phyloP scores from a whole-genome alignment of 1,140 invertebrate genomes.

The Habropoda laboriosa region DNA sequence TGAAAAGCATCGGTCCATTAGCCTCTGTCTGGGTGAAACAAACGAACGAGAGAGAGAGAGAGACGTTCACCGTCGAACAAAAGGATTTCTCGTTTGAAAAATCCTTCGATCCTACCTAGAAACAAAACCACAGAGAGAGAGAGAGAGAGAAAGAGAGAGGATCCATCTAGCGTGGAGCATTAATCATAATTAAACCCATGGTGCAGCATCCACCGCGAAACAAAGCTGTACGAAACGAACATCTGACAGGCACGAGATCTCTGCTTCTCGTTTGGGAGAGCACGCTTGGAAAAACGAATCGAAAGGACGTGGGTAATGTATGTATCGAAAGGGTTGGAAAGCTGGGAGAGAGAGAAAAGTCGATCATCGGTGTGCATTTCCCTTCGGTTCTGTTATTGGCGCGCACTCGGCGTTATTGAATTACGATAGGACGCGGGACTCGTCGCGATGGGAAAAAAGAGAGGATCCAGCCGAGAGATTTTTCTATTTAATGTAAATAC shows the following conservation, averaged over 20 bases:
- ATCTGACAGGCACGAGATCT: not conserved
- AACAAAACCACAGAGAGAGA: not conserved
- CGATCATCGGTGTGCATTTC: slow-evolving; percentile 15
- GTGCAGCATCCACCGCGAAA: not conserved
- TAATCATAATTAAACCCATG: slow-evolving; percentile 26
- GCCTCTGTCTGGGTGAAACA: too few relatives aligned
- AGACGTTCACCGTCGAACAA: not conserved
- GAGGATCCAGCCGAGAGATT: slow-evolving; percentile 41
- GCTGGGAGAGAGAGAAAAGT: not conserved
- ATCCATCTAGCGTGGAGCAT: not conserved
- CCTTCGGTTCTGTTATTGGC: slow-evolving; percentile 47
- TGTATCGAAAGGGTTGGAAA: not conserved
- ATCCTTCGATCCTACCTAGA: slow-evolving; percentile 14
- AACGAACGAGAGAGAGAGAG: too few relatives aligned
- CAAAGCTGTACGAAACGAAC: not conserved
- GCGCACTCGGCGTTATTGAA: slow-evolving; percentile 45
- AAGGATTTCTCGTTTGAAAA: not conserved
- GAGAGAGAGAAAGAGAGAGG: too few relatives aligned
- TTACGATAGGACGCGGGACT: slow-evolving; percentile 47
- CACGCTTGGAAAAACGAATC: not conserved
- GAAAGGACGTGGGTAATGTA: not conserved
- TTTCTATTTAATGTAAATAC: slow-evolving; percentile 55
- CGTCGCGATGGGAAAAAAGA: slow-evolving; percentile 7
- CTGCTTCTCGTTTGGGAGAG: not conserved
- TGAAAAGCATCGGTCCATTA: slow-evolving; percentile 32